Base-by-base conservation (phyloP, 2,113 vertebrate species). In the Jaculus jaculus region DNA sequence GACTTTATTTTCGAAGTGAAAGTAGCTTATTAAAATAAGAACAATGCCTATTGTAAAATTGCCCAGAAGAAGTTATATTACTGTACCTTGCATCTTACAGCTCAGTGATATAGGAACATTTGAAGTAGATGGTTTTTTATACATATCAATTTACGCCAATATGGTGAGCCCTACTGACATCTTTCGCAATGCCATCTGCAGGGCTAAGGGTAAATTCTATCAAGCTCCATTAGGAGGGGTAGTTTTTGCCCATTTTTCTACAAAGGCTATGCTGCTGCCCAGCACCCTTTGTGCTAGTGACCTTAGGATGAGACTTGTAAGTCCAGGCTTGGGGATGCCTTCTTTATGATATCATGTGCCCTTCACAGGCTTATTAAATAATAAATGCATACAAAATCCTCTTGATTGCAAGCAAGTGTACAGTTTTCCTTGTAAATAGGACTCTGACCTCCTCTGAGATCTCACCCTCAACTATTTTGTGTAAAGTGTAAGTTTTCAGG, bases 41-140 rank as follows among this genome's bases (percentile, higher is more conserved):
- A 75, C 80, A 90, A 90, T 63, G 37, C 15, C 15, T 18, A 32
- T 54, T 91, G 8, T 68, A 92, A 60, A 79, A 47, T 5, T 83
- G 30, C 91, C 63, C 42, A 13, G 1, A 61, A 92, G 87, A 63
- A 54, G 15, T 73, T 75, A 84, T 89, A 80, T 73, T 82, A 79
- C 58, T 66, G 3, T 96, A 95, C 74, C 88, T 94, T 78, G 84
- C 17, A 18, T 69, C 94, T 65, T 81, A 86, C 23, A 86, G 37
- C 89, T 91, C 60, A 51, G 16, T 63, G 47, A 72, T 79, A 82
- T 60, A 82, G 87, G 82, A 91, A 60, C 69, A 77, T 86, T 96
- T 81, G 3, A 85, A 92, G 42, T 87, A 32, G 82, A 66, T 95
- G 94, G 42, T 75, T 97, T 96, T 94, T 95, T 84, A 94, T 95